Evolutionary conservation across 2,888 invertebrate species (phyloP), one percentile per base, ranked within the genome.

Genomic region (Adelognathus sp.): DNA sequence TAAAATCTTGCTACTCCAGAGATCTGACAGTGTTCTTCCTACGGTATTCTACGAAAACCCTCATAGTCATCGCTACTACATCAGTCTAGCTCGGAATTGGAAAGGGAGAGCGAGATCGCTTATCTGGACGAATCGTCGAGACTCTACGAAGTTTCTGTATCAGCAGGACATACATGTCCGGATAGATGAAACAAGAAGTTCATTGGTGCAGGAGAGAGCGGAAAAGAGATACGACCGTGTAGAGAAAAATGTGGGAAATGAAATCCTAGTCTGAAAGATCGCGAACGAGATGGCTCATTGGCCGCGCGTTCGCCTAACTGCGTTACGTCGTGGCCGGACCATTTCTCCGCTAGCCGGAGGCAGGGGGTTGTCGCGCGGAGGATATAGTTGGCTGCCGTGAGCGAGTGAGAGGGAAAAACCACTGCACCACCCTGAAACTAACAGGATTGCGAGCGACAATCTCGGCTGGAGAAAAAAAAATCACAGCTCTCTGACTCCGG

Each of bases 281-380:
- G 84, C 82, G 81, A 85, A 85, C 86, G 86, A 88, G 88, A 89
- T 86, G 88, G 89, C 88, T 90, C 89, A 90, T 90, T 88, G 89
- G 84, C 85, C 85, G 83, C 86, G 84, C 88, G 86, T 85, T 88
- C 87, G 84, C 82, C 83, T 88, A 90, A 90, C 89, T 86, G 79
- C 83, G 86, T 90, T 89, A 88, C 83, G 27, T 85, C 83, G 84
- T 83, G 83, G 85, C 84, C 81, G 80, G 85, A 84, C 84, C 82
- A 87, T 89, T 89, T 89, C 83, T 87, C 81, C 44, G 33, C 79
- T 79, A 80, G 74, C 71, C 79, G 60, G 54, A 56, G 78, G 74
- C 73, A n/a, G 74, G 82, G 66, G 36, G 29, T 21, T 41, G 29
- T 29, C 29, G 44, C 27, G 61, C 39, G 54, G 50, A 72, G 46